Base-by-base conservation (phyloP, 2,888 invertebrate species). In the Agrochola circellaris region DNA sequence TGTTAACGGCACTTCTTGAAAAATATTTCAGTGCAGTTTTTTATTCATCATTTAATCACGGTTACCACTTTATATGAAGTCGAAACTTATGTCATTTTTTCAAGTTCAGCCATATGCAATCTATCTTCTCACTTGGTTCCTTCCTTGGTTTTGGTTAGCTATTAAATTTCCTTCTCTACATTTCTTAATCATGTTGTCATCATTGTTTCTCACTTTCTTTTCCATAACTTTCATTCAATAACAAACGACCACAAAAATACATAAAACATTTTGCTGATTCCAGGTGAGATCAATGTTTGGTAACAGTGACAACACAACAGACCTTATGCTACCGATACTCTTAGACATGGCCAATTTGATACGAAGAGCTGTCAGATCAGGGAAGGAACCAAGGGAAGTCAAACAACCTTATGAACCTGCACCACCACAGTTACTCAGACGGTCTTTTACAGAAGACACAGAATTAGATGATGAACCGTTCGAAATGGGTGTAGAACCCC, bases 321-420 rank as follows among this genome's bases (percentile, higher is more conserved):
- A 97, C 73, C 93, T 97, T 48, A 96, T 97, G 95, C 92, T 98
- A 75, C 98, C 98, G 17, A 97, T 97, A 81, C 96, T 97, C 78
- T 95, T 97, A 86, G 98, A 98, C 91, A 97, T 97, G 91, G 97
- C 98, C 0, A 97, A 97, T 90, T 95, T 97, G 77, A 97, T 97
- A 71, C 95, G 97, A 75, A 96, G 94, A 67, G 96, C 97, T 0
- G 95, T 97, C 54, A 93, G 95, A 75, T 91, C 96, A 56, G 93
- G 94, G 82, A 95, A 95, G 87, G 94, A 94, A 78, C 89, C 89
- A 3, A 91, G 94, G 83, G 95, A 95, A 91, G 94, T 93, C 76
- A 92, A 86, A 89, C 81, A 78, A 65, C 83, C 85, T 26, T 88
- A 89, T 30, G 89, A 81, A 86, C 92, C 94, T 20, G 79, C 80